A percentile compares a stretch with the other conserved stretches of the same genome.
Evolutionary conservation across 2,113 vertebrate genomes (phyloP).

Genomic region (Pelecanus crispus): DNA sequence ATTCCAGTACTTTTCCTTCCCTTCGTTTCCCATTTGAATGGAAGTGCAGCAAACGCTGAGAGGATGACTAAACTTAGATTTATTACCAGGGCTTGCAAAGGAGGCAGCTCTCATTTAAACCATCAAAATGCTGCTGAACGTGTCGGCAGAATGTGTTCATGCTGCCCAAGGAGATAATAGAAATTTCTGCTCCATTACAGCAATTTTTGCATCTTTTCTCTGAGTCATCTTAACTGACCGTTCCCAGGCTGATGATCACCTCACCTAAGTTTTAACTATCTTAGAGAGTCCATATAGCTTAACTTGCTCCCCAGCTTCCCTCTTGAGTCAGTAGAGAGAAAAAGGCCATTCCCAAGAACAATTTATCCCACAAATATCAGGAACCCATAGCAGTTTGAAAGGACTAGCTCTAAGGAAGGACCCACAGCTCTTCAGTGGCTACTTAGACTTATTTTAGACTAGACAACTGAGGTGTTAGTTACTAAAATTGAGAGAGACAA

Average conservation of each 20-base stretch:
- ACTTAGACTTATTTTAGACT: background rate
- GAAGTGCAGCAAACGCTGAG: background rate
- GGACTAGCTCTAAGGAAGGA: background rate
- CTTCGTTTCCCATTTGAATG: background rate
- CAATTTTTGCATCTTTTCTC: background rate
- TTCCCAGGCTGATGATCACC: background rate
- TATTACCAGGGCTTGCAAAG: background rate
- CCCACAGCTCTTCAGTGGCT: background rate
- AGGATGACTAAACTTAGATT: background rate
- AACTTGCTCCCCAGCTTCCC: background rate
- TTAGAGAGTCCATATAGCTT: background rate
- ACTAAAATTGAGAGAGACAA: background rate
- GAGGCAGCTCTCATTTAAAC: background rate
- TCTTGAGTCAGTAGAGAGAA: background rate
- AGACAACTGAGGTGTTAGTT: background rate
- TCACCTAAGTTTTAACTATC: background rate
- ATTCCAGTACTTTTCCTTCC: background rate
- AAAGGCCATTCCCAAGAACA: background rate
- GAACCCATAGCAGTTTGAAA: background rate
- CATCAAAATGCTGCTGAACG: background rate
- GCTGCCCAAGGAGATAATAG: background rate
- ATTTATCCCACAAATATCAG: background rate
- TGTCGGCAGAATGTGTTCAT: background rate
- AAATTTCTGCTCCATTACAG: slow-evolving; percentile 6
- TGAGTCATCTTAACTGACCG: background rate